A percentile compares a stretch with the other conserved stretches of the same genome.
Conservation (phyloP, 2,888 invertebrate genomes). For the Hanleya hanleyi region DNA sequence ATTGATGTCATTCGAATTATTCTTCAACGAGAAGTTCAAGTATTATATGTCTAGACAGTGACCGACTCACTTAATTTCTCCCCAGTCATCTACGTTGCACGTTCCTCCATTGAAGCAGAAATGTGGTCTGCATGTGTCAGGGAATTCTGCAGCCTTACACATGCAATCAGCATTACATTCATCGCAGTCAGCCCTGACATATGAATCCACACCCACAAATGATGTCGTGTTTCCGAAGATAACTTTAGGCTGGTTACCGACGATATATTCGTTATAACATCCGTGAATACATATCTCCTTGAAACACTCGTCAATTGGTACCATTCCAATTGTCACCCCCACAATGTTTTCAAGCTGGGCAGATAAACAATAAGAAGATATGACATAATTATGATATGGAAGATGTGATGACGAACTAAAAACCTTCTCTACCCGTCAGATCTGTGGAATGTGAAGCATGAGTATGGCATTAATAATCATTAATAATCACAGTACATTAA, state of each 20-base stretch:
- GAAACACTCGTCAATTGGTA: slow-evolving; percentile 84
- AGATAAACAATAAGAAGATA: too few relatives aligned
- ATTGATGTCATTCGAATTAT: too few relatives aligned
- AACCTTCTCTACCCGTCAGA: too few relatives aligned
- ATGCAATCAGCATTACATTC: slow-evolving; percentile 79
- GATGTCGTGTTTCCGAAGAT: slow-evolving; percentile 98
- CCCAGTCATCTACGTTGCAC: slow-evolving; percentile 78
- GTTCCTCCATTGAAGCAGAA: slow-evolving; percentile 95
- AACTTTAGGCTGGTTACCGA: slow-evolving; percentile 76
- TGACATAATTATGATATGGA: too few relatives aligned
- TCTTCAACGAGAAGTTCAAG: too few relatives aligned
- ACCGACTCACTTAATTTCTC: slow-evolving; percentile 57
- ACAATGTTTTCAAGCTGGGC: slow-evolving; percentile 92
- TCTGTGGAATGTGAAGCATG: too few relatives aligned
- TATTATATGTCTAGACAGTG: too few relatives aligned
- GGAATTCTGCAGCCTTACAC: slow-evolving; percentile 79
- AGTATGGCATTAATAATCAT: too few relatives aligned
- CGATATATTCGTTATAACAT: slow-evolving; percentile 91
- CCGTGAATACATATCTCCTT: slow-evolving; percentile 79
- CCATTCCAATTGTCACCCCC: slow-evolving; percentile 98
- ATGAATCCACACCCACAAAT: slow-evolving; percentile 95
- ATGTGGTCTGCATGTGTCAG: slow-evolving; percentile 81
- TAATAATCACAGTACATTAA: too few relatives aligned
- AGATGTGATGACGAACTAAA: too few relatives aligned
- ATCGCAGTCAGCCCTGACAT: slow-evolving; percentile 89